Conservation (phyloP, 2,888 invertebrate genomes). For the Chouioia cunea region DNA sequence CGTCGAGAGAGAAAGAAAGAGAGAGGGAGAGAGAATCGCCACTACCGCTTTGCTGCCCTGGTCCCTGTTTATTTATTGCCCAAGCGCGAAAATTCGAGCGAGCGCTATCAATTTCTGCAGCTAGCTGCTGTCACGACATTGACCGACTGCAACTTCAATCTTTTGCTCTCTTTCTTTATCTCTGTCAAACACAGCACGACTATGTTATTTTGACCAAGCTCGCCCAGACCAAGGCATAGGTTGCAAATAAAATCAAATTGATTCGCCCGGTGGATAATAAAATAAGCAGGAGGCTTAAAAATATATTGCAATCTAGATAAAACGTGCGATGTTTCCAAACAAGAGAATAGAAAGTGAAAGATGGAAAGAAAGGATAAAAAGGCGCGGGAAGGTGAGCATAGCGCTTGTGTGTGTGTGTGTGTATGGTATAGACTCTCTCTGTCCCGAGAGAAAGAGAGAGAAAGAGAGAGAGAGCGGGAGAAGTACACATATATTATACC, state of each 20-base stretch:
- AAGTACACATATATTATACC: constrained; percentile 44
- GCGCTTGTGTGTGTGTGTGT: neutral
- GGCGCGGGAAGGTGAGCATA: no score
- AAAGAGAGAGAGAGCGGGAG: neutral
- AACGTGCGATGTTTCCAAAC: neutral
- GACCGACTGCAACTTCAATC: neutral
- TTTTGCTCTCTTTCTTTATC: neutral
- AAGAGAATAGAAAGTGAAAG: constrained; percentile 1
- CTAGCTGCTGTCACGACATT: constrained; percentile 46
- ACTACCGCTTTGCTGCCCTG: no score
- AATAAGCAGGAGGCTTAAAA: no score
- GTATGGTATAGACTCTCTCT: neutral
- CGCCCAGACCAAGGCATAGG: no score
- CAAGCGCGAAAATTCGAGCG: constrained; percentile 60
- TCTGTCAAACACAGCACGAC: no score
- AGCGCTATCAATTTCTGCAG: constrained; percentile 54
- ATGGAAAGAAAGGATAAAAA: neutral
- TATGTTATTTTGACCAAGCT: no score
- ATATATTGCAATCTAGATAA: no score
- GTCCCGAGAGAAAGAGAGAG: constrained; percentile 1
- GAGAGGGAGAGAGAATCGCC: neutral
- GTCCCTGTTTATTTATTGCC: constrained; percentile 58
- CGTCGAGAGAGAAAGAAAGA: neutral
- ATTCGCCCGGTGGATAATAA: no score
- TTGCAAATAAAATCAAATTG: no score